A percentile compares a stretch with the other conserved stretches of the same genome.
Evolutionary conservation across 2,797 vertebrate species (phyloP).

Genomic region (Pseudocheirus occidentalis): DNA sequence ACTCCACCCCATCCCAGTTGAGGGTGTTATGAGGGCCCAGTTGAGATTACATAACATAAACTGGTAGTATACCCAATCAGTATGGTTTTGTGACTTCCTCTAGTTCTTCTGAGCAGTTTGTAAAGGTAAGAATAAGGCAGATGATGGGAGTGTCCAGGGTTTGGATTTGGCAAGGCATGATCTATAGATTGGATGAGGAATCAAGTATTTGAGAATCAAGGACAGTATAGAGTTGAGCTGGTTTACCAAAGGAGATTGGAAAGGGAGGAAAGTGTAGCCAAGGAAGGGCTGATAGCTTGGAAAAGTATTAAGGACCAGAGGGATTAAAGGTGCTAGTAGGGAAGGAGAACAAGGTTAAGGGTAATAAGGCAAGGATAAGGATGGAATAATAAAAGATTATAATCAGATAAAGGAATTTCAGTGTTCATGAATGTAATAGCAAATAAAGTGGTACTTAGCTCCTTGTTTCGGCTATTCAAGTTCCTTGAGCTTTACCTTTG

Average conservation of each 20-base stretch:
- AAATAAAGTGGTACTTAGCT: too few relatives aligned
- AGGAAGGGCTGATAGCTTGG: background rate
- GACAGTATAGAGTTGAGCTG: background rate
- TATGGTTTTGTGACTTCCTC: background rate
- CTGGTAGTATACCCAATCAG: background rate
- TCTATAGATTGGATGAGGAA: background rate
- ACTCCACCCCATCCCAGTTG: background rate
- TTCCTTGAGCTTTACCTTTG: too few relatives aligned
- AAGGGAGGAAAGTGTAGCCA: background rate
- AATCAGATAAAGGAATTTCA: background rate
- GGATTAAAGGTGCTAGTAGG: background rate
- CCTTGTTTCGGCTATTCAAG: too few relatives aligned
- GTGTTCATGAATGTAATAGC: background rate
- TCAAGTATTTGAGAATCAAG: background rate
- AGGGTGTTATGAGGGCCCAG: too few relatives aligned
- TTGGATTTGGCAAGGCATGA: background rate
- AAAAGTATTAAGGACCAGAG: background rate
- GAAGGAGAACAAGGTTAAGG: background rate
- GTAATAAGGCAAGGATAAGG: background rate
- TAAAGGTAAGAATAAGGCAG: background rate
- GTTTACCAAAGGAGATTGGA: background rate
- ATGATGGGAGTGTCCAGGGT: background rate
- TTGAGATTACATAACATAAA: background rate
- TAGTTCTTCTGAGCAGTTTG: background rate
- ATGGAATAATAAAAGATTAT: background rate